A percentile compares a stretch with the other conserved stretches of the same genome.
These are phyloP conservation scores for Fulmarus glacialis DNA, from an alignment of 2,113 vertebrate genomes.

Conservation along the genomic window DNA sequence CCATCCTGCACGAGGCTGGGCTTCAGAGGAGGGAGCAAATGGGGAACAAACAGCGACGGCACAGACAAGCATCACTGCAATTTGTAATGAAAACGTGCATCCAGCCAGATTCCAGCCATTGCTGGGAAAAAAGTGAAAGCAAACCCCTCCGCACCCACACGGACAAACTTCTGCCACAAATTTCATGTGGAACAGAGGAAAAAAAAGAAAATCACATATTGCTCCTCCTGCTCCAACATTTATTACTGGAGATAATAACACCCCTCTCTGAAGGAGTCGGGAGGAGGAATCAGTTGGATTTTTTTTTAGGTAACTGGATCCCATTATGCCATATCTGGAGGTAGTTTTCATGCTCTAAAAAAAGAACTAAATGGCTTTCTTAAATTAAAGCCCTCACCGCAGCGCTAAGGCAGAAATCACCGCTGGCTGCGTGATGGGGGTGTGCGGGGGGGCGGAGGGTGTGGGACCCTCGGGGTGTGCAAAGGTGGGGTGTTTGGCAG, in stretches of 20 bases:
- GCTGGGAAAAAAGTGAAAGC: not conserved
- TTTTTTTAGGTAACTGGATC: not conserved
- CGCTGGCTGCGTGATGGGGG: not conserved
- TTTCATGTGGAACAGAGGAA: not conserved
- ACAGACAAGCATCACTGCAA: too few species aligned
- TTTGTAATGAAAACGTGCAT: not conserved
- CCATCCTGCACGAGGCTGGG: too few species aligned
- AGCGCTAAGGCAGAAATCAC: not conserved
- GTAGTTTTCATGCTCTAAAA: not conserved
- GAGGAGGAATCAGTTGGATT: not conserved
- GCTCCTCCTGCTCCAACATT: not conserved
- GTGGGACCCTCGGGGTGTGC: not conserved
- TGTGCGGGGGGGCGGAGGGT: fast-evolving
- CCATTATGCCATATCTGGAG: not conserved
- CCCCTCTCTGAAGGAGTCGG: not conserved
- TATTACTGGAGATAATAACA: not conserved
- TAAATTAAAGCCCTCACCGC: not conserved
- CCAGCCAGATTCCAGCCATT: not conserved
- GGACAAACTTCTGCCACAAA: not conserved
- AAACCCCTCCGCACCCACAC: fast-evolving
- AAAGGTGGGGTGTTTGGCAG: not conserved
- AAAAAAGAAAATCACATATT: not conserved
- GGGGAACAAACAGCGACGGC: fast-evolving
- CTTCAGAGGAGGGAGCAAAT: not conserved
- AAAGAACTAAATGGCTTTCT: not conserved